These are phyloP conservation scores for Emys orbicularis DNA, from an alignment of 2,797 vertebrate genomes.

Conservation along the genomic window DNA sequence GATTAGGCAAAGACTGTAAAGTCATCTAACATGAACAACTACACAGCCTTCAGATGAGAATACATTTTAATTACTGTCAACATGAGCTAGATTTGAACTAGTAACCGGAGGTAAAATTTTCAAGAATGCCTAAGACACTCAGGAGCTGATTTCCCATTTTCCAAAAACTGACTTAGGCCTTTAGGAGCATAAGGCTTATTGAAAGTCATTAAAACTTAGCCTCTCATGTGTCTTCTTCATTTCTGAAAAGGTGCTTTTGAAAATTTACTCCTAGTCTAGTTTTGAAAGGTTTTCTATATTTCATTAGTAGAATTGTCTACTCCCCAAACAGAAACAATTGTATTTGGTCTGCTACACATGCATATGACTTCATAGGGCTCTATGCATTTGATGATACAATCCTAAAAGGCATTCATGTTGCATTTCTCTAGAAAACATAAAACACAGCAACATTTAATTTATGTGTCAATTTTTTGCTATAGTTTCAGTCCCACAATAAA, in stretches of 20 bases:
- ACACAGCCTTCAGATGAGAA: not conserved
- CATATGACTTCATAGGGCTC: not conserved
- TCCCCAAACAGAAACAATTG: constrained; percentile 49
- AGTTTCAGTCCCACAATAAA: not conserved
- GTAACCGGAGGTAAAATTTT: not conserved
- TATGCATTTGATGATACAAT: not conserved
- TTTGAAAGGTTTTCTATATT: constrained; percentile 62
- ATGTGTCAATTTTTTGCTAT: not conserved
- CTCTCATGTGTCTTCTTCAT: constrained; percentile 46
- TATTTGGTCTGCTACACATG: constrained; percentile 46
- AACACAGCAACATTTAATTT: not conserved
- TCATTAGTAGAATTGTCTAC: constrained; percentile 45
- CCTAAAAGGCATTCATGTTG: not conserved
- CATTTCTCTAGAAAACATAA: constrained; percentile 22
- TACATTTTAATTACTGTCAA: not conserved
- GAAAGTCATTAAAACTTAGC: not conserved
- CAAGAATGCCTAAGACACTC: not conserved
- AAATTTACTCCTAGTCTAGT: constrained; percentile 50
- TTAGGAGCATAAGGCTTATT: constrained; percentile 49
- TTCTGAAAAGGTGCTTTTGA: constrained; percentile 36
- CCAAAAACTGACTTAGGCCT: constrained; percentile 37
- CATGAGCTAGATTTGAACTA: not conserved
- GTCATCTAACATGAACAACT: not conserved
- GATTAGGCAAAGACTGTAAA: not conserved
- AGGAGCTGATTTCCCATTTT: not conserved